phyloP scores from a whole-genome alignment of 1,140 invertebrate genomes.

The Rhagoletis pomonella region DNA sequence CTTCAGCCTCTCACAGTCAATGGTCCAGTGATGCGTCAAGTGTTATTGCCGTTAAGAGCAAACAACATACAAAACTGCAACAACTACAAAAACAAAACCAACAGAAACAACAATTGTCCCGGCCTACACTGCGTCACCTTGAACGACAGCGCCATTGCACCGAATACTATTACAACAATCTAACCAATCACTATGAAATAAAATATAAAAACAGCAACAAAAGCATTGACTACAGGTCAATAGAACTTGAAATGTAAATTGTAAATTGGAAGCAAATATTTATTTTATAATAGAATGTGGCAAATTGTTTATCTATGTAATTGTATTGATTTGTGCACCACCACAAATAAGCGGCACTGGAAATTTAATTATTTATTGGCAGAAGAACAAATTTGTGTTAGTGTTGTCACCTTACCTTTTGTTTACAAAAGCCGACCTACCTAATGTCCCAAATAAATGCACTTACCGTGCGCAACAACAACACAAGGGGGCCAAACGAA shows the following conservation, averaged over 20 bases:
- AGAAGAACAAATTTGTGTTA: too few relatives aligned
- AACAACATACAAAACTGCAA: not conserved
- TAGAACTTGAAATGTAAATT: slow-evolving; percentile 42
- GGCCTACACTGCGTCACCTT: not conserved
- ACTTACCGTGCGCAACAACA: too few relatives aligned
- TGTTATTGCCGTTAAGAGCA: slow-evolving; percentile 34
- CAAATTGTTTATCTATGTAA: slow-evolving; percentile 24
- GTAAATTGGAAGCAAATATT: slow-evolving; percentile 14
- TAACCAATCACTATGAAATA: slow-evolving; percentile 38
- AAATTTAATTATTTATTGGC: slow-evolving; percentile 1
- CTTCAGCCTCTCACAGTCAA: slow-evolving; percentile 32
- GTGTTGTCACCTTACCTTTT: too few relatives aligned
- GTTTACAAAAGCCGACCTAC: too few relatives aligned
- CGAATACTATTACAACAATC: slow-evolving; percentile 43
- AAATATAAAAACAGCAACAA: not conserved
- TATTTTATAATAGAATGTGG: slow-evolving; percentile 24
- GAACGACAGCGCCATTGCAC: slow-evolving; percentile 1
- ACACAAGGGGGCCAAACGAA: too few relatives aligned
- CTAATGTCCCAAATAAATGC: too few relatives aligned
- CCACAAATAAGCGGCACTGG: not conserved
- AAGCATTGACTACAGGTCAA: slow-evolving; percentile 27
- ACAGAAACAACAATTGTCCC: not conserved
- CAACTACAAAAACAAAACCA: slow-evolving; percentile 6
- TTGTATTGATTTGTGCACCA: slow-evolving; percentile 22
- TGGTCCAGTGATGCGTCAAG: slow-evolving; percentile 32